Conservation (phyloP, 2,797 vertebrate species). For the Netta rufina region DNA sequence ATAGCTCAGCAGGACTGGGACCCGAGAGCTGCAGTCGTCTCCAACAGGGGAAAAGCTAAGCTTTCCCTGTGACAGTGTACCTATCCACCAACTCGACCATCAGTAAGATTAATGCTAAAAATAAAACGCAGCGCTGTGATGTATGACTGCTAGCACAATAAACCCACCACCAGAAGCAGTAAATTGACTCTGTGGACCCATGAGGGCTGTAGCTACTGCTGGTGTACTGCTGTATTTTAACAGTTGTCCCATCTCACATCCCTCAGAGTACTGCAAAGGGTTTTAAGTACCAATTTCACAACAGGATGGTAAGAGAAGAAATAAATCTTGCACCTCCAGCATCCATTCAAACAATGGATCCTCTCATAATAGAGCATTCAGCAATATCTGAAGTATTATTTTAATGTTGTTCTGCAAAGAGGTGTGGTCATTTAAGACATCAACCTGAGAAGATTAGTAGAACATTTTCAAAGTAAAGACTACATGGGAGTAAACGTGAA, state of each 20-base stretch:
- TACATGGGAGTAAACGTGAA: background rate
- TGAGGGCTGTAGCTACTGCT: background rate
- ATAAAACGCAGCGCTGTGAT: background rate
- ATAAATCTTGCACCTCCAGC: background rate
- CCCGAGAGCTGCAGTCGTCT: fast-evolving
- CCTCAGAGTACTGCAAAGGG: background rate
- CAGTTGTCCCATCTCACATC: background rate
- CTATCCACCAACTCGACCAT: background rate
- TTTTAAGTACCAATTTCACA: background rate
- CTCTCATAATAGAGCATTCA: background rate
- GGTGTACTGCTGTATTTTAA: background rate
- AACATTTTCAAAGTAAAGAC: background rate
- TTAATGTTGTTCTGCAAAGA: background rate
- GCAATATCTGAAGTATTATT: background rate
- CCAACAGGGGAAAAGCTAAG: background rate
- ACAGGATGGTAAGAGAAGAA: background rate
- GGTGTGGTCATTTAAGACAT: background rate
- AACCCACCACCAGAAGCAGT: background rate
- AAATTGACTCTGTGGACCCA: background rate
- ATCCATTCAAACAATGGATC: background rate
- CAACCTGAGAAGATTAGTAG: background rate
- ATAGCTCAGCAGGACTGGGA: background rate
- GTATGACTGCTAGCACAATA: background rate
- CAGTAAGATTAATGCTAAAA: background rate
- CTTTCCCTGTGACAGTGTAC: background rate